These are phyloP conservation scores for Embiotoca jacksoni DNA, from an alignment of 2,113 vertebrate species.

Conservation along the genomic window DNA sequence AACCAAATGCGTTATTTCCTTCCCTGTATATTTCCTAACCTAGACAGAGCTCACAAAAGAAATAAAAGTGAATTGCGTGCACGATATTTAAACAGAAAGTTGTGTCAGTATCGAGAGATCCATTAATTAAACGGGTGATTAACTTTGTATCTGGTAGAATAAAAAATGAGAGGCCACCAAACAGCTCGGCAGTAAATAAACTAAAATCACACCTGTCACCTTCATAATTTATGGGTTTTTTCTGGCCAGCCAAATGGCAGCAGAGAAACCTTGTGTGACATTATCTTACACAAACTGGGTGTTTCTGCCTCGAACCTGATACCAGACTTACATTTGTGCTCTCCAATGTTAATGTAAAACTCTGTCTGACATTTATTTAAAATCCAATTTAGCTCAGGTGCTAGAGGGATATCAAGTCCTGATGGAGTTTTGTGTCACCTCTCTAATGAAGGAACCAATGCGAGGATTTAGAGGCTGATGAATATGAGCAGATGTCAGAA, in stretches of 20 bases:
- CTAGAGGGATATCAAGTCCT: slow-evolving; percentile 77
- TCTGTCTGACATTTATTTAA: slow-evolving; percentile 85
- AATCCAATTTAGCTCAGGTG: slow-evolving; percentile 85
- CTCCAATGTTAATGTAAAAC: slow-evolving; percentile 75
- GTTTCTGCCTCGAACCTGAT: slow-evolving; percentile 42
- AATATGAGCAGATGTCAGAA: slow-evolving; percentile 85
- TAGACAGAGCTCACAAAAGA: too few relatives aligned
- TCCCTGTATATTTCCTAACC: too few relatives aligned
- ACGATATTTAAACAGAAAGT: too few relatives aligned
- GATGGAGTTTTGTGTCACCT: slow-evolving; percentile 82
- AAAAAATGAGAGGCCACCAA: not conserved
- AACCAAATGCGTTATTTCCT: too few relatives aligned
- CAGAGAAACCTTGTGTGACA: slow-evolving; percentile 36
- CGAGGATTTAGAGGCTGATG: slow-evolving; percentile 78
- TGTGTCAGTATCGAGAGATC: too few relatives aligned
- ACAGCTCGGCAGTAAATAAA: not conserved
- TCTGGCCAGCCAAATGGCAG: not conserved
- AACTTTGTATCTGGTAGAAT: not conserved
- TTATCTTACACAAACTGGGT: slow-evolving; percentile 55
- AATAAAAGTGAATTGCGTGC: too few relatives aligned
- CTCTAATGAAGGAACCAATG: slow-evolving; percentile 82
- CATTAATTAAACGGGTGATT: not conserved
- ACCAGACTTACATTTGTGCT: slow-evolving; percentile 61
- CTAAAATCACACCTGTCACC: slow-evolving; percentile 29
- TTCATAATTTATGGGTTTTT: slow-evolving; percentile 19